These are phyloP conservation scores for Osmerus eperlanus DNA, from an alignment of 2,113 vertebrate genomes.

Conservation along the genomic window DNA sequence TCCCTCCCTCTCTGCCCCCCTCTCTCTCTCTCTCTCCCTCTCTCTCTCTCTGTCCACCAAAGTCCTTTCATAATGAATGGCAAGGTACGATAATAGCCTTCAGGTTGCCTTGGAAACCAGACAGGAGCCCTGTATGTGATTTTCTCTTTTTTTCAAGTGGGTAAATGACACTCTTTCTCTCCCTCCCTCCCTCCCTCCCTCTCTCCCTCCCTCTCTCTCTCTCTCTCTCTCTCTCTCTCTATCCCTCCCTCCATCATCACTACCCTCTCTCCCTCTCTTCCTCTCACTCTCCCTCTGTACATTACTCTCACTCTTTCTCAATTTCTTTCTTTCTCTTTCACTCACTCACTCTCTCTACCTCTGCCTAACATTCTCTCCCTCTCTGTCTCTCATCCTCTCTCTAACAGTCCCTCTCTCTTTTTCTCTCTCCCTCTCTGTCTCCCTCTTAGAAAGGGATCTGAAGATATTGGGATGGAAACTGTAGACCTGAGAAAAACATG, in stretches of 20 bases:
- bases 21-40: slow-evolving; percentile 53
- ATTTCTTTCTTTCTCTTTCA: neutral
- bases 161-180: slow-evolving; percentile 78
- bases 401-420: neutral
- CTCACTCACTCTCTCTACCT: neutral
- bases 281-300: neutral
- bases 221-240: slow-evolving; percentile 1
- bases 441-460: neutral
- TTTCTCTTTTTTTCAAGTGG: slow-evolving; percentile 77
- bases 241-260: neutral
- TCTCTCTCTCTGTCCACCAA: slow-evolving; percentile 84
- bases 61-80: slow-evolving; percentile 98
- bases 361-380: neutral
- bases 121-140: slow-evolving; percentile 88
- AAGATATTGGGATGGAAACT: neutral
- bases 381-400: neutral
- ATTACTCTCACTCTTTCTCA: slow-evolving; percentile 17
- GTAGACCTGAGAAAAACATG: neutral
- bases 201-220: neutral
- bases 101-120: slow-evolving; percentile 93
- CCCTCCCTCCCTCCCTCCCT: slow-evolving; percentile 9
- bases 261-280: neutral
- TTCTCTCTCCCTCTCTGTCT: neutral
- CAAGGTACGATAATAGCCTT: slow-evolving; percentile 97
- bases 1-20: neutral